phyloP scores from a whole-genome alignment of 2,888 invertebrate genomes.

The Sarcophaga carnaria region DNA sequence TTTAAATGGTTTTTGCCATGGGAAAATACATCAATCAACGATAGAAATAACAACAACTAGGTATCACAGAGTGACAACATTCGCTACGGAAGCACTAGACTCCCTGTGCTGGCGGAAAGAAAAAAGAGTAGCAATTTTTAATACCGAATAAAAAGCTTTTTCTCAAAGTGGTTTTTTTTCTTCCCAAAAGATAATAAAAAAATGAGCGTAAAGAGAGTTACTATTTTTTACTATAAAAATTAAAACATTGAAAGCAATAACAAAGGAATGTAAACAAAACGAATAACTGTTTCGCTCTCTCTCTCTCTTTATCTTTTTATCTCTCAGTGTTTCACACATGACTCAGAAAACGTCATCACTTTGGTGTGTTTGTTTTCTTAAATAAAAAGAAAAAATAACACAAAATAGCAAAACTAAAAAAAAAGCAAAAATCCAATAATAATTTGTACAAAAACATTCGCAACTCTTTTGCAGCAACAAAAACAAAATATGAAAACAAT shows the following conservation, averaged over 20 bases:
- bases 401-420: neutral
- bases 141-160: neutral
- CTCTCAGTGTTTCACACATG: neutral
- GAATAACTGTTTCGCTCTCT: neutral
- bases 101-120: too few relatives aligned
- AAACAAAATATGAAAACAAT: neutral
- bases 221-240: neutral
- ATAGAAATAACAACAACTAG: too few relatives aligned
- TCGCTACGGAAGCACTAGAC: too few relatives aligned
- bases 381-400: too few relatives aligned
- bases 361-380: neutral
- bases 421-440: neutral
- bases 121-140: too few relatives aligned
- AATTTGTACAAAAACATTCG: neutral
- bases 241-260: neutral
- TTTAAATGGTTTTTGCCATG: too few relatives aligned
- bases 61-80: too few relatives aligned
- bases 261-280: conserved; percentile 11
- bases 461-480: neutral
- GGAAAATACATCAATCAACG: too few relatives aligned
- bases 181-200: neutral
- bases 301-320: neutral
- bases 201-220: neutral
- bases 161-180: neutral
- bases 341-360: conserved; percentile 26